phyloP scores from a whole-genome alignment of 2,113 vertebrate species.

The Guaruba guarouba region DNA sequence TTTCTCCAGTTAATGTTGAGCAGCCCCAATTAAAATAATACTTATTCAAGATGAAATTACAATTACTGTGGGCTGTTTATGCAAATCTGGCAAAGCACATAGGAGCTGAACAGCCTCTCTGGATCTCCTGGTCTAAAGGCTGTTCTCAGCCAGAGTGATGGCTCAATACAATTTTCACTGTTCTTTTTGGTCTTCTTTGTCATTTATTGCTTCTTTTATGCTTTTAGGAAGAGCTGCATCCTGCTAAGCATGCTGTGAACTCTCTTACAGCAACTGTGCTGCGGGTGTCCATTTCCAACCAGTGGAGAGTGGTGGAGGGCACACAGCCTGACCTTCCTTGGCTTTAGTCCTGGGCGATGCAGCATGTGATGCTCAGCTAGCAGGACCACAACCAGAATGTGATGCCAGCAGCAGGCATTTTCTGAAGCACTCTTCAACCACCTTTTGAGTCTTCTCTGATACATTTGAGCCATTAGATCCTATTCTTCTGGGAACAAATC shows the following conservation, averaged over 20 bases:
- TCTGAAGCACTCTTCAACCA: background rate
- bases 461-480: background rate
- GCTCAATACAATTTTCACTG: background rate
- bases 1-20: background rate
- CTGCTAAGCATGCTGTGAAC: background rate
- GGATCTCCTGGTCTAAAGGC: background rate
- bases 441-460: background rate
- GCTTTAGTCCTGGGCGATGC: background rate
- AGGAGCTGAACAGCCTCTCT: background rate
- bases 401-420: background rate
- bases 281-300: background rate
- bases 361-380: background rate
- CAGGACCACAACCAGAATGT: background rate
- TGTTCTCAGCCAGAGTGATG: background rate
- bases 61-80: constrained; percentile 8
- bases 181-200: background rate
- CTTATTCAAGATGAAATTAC: background rate
- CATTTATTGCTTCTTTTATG: background rate
- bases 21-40: background rate
- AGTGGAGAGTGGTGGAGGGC: background rate
- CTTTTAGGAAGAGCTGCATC: background rate
- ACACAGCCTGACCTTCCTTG: background rate
- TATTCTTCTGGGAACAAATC: background rate
- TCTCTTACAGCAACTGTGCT: background rate
- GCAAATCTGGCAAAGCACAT: background rate